Conservation (phyloP, 2,888 invertebrate species). For the Himalopsyche tibetana region DNA sequence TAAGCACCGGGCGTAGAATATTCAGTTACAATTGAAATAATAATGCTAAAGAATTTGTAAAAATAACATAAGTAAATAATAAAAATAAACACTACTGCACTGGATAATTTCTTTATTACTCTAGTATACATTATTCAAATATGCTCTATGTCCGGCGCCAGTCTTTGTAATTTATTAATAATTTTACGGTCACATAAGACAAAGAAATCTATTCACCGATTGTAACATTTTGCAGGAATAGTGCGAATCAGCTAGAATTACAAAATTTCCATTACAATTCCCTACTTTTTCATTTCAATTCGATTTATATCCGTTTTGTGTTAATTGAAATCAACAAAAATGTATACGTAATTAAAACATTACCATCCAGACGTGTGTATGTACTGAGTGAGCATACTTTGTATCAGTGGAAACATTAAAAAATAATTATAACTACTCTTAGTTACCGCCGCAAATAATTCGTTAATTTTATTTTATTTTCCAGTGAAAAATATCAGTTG, state of each 20-base stretch:
- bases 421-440: constrained; percentile 5
- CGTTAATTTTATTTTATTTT: not conserved
- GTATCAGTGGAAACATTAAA: not conserved
- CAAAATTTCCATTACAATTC: not conserved
- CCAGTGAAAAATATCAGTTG: not conserved
- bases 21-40: constrained; percentile 43
- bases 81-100: constrained; percentile 50
- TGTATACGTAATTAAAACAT: not conserved
- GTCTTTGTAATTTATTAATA: not conserved
- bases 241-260: not conserved
- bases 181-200: not conserved
- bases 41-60: constrained; percentile 50
- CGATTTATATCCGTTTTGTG: not conserved
- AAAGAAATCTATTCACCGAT: not conserved
- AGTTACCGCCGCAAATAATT: not conserved
- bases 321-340: not conserved
- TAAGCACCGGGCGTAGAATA: constrained; percentile 53
- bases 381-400: not conserved
- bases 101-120: not conserved
- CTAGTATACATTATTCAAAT: not conserved
- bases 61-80: constrained; percentile 54
- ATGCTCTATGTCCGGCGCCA: not conserved
- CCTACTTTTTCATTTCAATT: too few relatives aligned
- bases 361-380: not conserved
- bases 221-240: not conserved